Evolutionary conservation across 2,888 invertebrate genomes (phyloP).

Genomic region (Athetis lepigone): DNA sequence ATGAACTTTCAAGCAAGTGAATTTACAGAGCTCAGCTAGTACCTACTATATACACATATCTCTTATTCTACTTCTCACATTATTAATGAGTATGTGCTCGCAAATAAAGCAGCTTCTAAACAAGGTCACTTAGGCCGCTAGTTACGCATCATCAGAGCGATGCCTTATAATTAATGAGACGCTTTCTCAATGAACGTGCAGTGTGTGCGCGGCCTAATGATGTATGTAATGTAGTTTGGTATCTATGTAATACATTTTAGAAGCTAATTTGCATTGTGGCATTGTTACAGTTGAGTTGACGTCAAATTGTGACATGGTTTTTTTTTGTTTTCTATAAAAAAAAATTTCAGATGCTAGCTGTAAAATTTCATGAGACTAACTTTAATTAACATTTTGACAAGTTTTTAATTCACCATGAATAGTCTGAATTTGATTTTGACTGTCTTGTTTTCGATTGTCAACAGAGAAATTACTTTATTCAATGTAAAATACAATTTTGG

Average conservation of each 20-base stretch:
- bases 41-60: not conserved
- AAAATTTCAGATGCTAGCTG: too few relatives aligned
- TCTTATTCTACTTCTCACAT: not conserved
- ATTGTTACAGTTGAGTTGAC: not conserved
- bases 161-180: conserved; percentile 62
- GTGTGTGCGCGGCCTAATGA: conserved; percentile 62
- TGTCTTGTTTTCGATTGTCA: too few relatives aligned
- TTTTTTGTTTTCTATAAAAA: too few relatives aligned
- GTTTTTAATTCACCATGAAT: too few relatives aligned
- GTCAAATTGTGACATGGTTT: too few relatives aligned
- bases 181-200: conserved; percentile 68
- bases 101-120: conserved; percentile 14
- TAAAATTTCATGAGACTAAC: too few relatives aligned
- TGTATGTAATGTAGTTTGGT: conserved; percentile 40
- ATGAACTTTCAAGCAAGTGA: too few relatives aligned
- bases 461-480: not conserved
- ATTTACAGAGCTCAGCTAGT: too few relatives aligned
- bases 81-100: conserved; percentile 15
- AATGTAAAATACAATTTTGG: not conserved
- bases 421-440: too few relatives aligned
- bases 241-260: conserved; percentile 24
- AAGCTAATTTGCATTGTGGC: conserved; percentile 15
- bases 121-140: conserved; percentile 15
- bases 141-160: conserved; percentile 57
- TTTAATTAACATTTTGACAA: too few relatives aligned